Evolutionary conservation across 1,140 invertebrate species (phyloP), one percentile per base, ranked within the genome.

Genomic region (Trichonephila clavata): DNA sequence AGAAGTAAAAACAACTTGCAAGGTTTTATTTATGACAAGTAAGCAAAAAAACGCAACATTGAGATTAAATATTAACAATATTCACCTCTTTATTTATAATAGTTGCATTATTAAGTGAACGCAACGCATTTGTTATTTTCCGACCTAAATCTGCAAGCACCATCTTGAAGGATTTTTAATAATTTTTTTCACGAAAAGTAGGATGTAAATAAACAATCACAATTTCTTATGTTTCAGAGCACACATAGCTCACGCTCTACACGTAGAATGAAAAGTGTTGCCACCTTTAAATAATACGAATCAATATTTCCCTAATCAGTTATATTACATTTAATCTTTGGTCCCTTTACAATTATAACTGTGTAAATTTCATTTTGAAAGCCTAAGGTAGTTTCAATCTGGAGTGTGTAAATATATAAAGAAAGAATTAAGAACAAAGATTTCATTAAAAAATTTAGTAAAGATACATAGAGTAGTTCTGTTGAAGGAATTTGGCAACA

Each of bases 61-160:
- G 0, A 68, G 10, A 24, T 24, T 24, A 68, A 4, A 27, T 61
- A 21, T 61, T 61, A 13, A 10, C n/a, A 24, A 68, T 24, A 84
- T 94, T 96, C 96, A 98, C 98, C 97, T 99, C 99, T 97, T 99
- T 98, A 97, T 99, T 99, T 95, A 99, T 99, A 94, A 99, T 98
- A 59, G 99, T 99, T 81, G 99, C 99, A 97, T 99, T 99, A 96
- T 98, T 99, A 92, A 99, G 96, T 60, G 99, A 99, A 95, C 99
- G 98, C 95, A 99, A 96, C 83, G 99, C 99, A 95, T 98, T 98
- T 95, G 99, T 99, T 96, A 99, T 99, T 97, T 99, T 99, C 95
- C 99, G 97, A 95, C 99, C 99, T 96, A 99, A 97, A 97, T 99
- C 99, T 95, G 99, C 99, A 97, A 99, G 98, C 96, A 99, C 99